Conservation (phyloP, 2,888 invertebrate genomes). For the Ochlodes sylvanus region DNA sequence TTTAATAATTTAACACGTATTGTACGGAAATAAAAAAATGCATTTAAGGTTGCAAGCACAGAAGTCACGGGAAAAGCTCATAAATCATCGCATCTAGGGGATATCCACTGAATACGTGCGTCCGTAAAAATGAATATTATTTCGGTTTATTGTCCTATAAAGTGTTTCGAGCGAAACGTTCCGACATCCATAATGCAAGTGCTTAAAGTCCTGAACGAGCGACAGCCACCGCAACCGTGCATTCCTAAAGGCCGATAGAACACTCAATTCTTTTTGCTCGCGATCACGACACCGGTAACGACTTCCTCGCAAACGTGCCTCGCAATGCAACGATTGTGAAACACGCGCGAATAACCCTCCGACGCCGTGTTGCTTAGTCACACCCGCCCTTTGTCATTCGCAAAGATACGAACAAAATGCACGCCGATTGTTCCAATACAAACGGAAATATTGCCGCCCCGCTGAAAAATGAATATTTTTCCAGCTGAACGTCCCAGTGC, state of each 20-base stretch:
- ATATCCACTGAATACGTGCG: conserved; percentile 43
- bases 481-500: conserved; percentile 51
- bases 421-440: conserved; percentile 70
- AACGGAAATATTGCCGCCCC: conserved; percentile 67
- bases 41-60: conserved; percentile 29
- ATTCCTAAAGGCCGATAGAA: conserved; percentile 59
- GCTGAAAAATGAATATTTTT: conserved; percentile 70
- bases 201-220: conserved; percentile 46
- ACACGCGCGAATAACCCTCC: conserved; percentile 58
- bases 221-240: conserved; percentile 46
- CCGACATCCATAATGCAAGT: conserved; percentile 40
- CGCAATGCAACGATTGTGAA: conserved; percentile 65
- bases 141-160: conserved; percentile 47
- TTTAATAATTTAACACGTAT: conserved; percentile 15
- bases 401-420: conserved; percentile 58
- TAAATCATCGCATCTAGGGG: conserved; percentile 40
- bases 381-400: conserved; percentile 57
- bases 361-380: conserved; percentile 51
- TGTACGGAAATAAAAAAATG: conserved; percentile 23
- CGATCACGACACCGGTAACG: conserved; percentile 67
- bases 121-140: conserved; percentile 51
- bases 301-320: conserved; percentile 66
- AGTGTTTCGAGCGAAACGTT: conserved; percentile 33
- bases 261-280: conserved; percentile 61
- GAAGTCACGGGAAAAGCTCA: conserved; percentile 35